Conservation (phyloP, 2,888 invertebrate species). For the Harpalus rufipes region DNA sequence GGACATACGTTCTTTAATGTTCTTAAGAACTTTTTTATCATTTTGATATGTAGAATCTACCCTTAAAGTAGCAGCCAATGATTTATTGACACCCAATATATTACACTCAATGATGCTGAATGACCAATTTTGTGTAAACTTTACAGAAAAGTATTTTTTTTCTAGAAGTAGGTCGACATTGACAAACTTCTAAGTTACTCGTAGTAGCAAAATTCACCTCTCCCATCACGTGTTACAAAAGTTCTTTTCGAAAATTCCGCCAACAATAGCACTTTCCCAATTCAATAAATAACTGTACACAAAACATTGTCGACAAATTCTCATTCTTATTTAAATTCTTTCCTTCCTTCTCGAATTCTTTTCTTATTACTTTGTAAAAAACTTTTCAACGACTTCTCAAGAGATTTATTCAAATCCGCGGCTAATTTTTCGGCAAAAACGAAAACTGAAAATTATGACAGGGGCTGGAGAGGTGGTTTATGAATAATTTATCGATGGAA, state of each 20-base stretch:
- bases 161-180: neutral
- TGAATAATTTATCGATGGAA: slow-evolving; percentile 40
- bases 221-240: slow-evolving; percentile 2
- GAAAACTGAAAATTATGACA: slow-evolving; percentile 51
- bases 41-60: no score
- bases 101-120: no score
- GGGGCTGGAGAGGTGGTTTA: slow-evolving; percentile 1
- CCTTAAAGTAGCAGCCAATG: no score
- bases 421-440: slow-evolving; percentile 37
- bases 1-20: no score
- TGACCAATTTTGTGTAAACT: no score
- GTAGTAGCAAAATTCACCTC: neutral
- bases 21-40: no score
- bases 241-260: neutral
- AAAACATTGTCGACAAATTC: slow-evolving; percentile 30
- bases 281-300: slow-evolving; percentile 2
- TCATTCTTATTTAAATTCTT: slow-evolving; percentile 48
- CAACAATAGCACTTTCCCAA: slow-evolving; percentile 2
- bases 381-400: slow-evolving; percentile 30
- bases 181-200: neutral
- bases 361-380: slow-evolving; percentile 44
- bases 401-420: slow-evolving; percentile 18
- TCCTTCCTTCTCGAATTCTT: slow-evolving; percentile 12
- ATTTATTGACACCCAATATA: no score
- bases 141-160: neutral